Percentiles rank a stretch among this genome's conserved stretches.
These are phyloP conservation scores for Gadopsis marmoratus DNA, from an alignment of 2,797 vertebrate genomes.

Conservation along the genomic window DNA sequence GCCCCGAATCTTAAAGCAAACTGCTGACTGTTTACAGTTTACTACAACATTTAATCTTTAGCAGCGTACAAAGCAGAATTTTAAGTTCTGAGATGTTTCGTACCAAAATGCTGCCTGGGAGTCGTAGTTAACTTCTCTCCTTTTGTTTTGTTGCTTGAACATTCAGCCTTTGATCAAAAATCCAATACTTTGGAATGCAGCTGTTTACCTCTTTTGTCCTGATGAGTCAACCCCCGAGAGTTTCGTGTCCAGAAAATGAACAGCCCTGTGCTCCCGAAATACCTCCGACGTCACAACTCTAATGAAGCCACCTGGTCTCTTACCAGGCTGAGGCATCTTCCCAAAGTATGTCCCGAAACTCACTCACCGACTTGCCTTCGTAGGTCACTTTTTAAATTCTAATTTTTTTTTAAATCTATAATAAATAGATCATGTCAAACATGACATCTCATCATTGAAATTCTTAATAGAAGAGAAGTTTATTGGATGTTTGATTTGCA, in stretches of 20 bases:
- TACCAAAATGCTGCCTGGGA: not conserved
- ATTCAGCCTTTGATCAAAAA: not conserved
- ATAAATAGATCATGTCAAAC: no score
- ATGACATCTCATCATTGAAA: no score
- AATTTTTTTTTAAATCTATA: no score
- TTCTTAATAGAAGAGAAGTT: no score
- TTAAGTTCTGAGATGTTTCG: not conserved
- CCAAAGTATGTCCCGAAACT: not conserved
- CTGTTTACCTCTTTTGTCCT: not conserved
- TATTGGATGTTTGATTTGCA: no score
- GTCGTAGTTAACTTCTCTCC: not conserved
- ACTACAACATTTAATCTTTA: not conserved
- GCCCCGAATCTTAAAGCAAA: not conserved
- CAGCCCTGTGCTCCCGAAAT: not conserved
- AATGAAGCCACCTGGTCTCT: not conserved
- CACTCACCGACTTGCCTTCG: no score
- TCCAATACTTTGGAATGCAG: fast-evolving
- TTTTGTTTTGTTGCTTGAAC: not conserved
- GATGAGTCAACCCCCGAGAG: not conserved
- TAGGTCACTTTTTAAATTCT: not conserved
- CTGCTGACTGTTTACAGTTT: not conserved
- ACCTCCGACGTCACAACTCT: not conserved
- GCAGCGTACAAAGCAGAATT: no score
- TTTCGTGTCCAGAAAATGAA: not conserved
- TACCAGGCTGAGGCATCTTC: not conserved